Evolutionary conservation across 2,797 vertebrate species (phyloP), one percentile per base, ranked within the genome.

Genomic region (Rhinophrynus dorsalis): DNA sequence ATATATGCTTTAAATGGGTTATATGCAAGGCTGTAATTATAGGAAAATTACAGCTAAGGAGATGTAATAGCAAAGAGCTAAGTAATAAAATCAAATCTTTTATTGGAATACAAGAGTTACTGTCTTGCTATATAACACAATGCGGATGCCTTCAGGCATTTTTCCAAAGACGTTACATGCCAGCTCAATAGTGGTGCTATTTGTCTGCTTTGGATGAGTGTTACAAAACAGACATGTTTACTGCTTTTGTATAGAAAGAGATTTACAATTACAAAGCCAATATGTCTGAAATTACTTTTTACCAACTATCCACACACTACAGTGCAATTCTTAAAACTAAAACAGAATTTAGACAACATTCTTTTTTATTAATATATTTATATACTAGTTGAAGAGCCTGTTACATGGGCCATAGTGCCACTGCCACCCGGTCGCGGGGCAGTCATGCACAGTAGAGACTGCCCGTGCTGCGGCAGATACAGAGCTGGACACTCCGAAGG

Each of bases 81-180:
- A 30, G 42, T 33, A 42, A 37, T 50, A 57, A 48, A 64, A 35
- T 27, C 20, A 57, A 64, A 63, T 58, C 40, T 40, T 68, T 44
- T 37, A 8, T 58, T 32, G 10, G 52, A 56, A 71, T 29, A 62
- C n/a, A 35, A 33, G 44, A 56, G 51, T 64, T 54, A 47, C 51
- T 63, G 51, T 50, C 51, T 18, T 52, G 21, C 21, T 32, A 15
- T 13, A 50, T 24, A 37, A 45, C n/a, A 44, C 35, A 56, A 55
- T 38, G 30, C 17, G 27, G 2, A 40, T 6, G 54, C 24, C 60
- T 11, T 17, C 6, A 50, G 67, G 55, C 48, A 54, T 61, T n/a
- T 69, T 55, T 51, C 56, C 56, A 33, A 45, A 48, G 30, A 11
- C 11, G 52, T 30, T 55, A 30, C 50, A 38, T 27, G 21, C 47